A percentile compares a stretch with the other conserved stretches of the same genome.
These are phyloP conservation scores for Athene cunicularia DNA, from an alignment of 2,113 vertebrate genomes.

Conservation along the genomic window DNA sequence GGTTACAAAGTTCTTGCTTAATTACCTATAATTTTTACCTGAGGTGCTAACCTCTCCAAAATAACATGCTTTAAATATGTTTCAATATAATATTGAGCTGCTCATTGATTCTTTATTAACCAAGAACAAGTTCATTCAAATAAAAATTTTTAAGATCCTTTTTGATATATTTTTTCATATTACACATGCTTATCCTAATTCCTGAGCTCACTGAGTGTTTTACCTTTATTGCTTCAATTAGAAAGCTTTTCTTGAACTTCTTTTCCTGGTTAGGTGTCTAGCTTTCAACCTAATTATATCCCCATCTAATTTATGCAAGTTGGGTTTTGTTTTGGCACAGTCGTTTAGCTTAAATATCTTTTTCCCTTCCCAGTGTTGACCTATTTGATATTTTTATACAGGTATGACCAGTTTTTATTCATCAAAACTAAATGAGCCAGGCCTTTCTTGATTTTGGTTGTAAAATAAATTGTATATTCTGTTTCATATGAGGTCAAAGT, in stretches of 20 bases:
- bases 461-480: not conserved
- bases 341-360: not conserved
- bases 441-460: not conserved
- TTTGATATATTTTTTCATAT: not conserved
- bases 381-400: not conserved
- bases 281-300: not conserved
- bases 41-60: not conserved
- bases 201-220: not conserved
- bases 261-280: not conserved
- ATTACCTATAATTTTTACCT: not conserved
- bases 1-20: not conserved
- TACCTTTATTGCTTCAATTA: not conserved
- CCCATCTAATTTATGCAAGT: not conserved
- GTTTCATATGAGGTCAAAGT: not conserved
- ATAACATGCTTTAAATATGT: not conserved
- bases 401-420: not conserved
- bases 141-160: not conserved
- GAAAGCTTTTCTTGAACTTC: not conserved
- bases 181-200: not conserved
- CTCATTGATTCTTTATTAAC: not conserved
- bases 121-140: not conserved
- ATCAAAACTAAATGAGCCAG: not conserved
- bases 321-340: not conserved
- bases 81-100: not conserved
- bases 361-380: not conserved